Evolutionary conservation across 2,113 vertebrate genomes (phyloP), one percentile per base, ranked within the genome.

Genomic region (Natator depressus): DNA sequence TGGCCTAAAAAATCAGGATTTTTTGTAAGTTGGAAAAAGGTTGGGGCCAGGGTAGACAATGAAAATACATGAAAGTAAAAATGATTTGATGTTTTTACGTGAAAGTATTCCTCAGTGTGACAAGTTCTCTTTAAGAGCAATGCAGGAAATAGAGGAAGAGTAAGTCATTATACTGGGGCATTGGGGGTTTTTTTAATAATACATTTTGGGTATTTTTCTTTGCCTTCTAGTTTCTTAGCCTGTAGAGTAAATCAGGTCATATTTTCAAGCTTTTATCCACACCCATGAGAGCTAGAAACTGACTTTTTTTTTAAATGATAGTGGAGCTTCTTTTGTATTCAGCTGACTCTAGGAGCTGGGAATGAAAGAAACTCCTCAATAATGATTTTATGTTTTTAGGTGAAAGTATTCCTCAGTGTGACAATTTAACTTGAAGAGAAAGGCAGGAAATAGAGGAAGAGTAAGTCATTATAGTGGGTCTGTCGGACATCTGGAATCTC

Each of bases 141-240:
- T 76, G 22, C 1, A 49, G 5, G 85, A 55, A 72, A 29, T 46
- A 87, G 0, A 0, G 54, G 12, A n/a, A 84, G 87, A 10, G 1
- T 1, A 69, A 55, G 89, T 25, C 38, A 76, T 46, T 42, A 25
- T 25, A 42, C 84, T 10, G 8, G 8, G 13, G 17, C 53, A 42
- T 42, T 42, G 42, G 22, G 38, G n/a, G 10, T 10, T 72, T 75
- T 24, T 11, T 42, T 11, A 72, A 72, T 76, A 76, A 76, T 76
- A 42, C 42, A 76, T 76, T 46, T 42, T 38, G 38, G 75, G 38
- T 76, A 38, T 65, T n/a, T 69, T 76, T 7, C 5, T 7, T 46
- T 46, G 11, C 42, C 72, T 46, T 46, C 22, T 27, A 25, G 72
- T 76, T 76, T 76, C 42, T 76, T 22, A 76, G 42, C 38, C 24